Conservation (phyloP, 2,113 vertebrate genomes). For the Larimichthys polyactis region DNA sequence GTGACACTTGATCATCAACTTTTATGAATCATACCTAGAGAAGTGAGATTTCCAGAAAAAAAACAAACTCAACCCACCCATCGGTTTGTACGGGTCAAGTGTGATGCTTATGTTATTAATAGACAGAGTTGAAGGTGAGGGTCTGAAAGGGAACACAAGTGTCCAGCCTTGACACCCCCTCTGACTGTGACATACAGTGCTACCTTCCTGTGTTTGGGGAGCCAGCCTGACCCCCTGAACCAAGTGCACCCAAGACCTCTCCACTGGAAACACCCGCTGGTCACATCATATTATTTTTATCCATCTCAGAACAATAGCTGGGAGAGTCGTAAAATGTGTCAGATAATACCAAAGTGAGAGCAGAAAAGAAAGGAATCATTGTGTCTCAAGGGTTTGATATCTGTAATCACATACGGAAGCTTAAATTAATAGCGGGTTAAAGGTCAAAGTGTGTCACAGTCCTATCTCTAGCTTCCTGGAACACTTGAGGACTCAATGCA, state of each 20-base stretch:
- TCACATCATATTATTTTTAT: conserved; percentile 81
- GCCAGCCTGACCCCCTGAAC: conserved; percentile 72
- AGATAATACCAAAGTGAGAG: conserved; percentile 62
- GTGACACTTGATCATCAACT: not conserved
- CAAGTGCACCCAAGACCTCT: conserved; percentile 66
- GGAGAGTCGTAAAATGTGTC: conserved; percentile 73
- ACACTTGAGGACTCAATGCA: conserved; percentile 38
- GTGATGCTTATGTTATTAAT: conserved; percentile 68
- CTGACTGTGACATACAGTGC: conserved; percentile 68
- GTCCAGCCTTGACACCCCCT: conserved; percentile 74
- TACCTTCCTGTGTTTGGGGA: conserved; percentile 82
- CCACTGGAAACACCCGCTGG: conserved; percentile 77
- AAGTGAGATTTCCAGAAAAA: too few relatives aligned
- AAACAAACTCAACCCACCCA: conserved; percentile 35
- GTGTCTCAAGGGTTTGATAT: conserved; percentile 64
- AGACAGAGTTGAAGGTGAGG: conserved; percentile 75
- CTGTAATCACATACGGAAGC: conserved; percentile 69
- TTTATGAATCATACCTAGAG: not conserved
- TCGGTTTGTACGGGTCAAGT: not conserved
- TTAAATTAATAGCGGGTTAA: conserved; percentile 68
- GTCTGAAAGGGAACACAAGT: conserved; percentile 59
- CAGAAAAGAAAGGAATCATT: conserved; percentile 54
- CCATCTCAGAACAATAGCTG: conserved; percentile 82
- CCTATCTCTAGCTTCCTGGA: conserved; percentile 71
- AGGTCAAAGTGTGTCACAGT: conserved; percentile 62